A percentile compares a stretch with the other conserved stretches of the same genome.
Conservation (phyloP, 35 echinoderm and acorn worm genomes). For the Holothuria glaberrima region DNA sequence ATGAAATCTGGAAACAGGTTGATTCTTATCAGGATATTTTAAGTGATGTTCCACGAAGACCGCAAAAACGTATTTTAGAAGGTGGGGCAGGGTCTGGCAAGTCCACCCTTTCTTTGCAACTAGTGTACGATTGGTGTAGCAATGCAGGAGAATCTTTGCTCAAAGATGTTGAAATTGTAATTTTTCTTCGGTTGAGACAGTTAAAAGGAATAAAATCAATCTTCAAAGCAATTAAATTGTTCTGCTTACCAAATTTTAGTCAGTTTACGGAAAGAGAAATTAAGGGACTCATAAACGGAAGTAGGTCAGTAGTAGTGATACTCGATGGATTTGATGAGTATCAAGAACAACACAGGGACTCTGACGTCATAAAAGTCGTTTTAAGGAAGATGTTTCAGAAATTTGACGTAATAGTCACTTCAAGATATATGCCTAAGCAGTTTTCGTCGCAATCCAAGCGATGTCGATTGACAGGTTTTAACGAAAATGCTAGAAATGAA, state of each 20-base stretch:
- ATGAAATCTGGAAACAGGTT: not conserved
- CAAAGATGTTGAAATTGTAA: slow-evolving; percentile 29
- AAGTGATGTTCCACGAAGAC: not conserved
- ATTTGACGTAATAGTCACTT: not conserved
- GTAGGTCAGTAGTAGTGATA: not conserved
- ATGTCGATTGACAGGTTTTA: not conserved
- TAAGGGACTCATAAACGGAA: not conserved
- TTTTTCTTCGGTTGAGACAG: slow-evolving; percentile 18
- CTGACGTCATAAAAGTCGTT: not conserved
- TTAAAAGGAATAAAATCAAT: not conserved
- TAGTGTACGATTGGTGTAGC: slow-evolving; percentile 23
- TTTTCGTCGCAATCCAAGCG: not conserved
- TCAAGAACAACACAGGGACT: not conserved
- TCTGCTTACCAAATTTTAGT: not conserved
- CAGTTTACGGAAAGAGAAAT: not conserved
- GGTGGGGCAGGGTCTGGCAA: slow-evolving; percentile 17
- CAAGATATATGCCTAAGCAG: not conserved
- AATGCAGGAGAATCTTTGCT: not conserved
- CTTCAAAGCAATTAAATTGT: not conserved
- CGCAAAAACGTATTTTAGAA: not conserved
- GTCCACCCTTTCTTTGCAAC: not conserved
- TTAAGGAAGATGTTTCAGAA: not conserved
- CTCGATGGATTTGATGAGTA: slow-evolving; percentile 18
- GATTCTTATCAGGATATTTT: not conserved
- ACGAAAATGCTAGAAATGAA: not conserved